These are phyloP conservation scores for Harpagifer antarcticus DNA, from an alignment of 2,797 vertebrate genomes.

Conservation along the genomic window DNA sequence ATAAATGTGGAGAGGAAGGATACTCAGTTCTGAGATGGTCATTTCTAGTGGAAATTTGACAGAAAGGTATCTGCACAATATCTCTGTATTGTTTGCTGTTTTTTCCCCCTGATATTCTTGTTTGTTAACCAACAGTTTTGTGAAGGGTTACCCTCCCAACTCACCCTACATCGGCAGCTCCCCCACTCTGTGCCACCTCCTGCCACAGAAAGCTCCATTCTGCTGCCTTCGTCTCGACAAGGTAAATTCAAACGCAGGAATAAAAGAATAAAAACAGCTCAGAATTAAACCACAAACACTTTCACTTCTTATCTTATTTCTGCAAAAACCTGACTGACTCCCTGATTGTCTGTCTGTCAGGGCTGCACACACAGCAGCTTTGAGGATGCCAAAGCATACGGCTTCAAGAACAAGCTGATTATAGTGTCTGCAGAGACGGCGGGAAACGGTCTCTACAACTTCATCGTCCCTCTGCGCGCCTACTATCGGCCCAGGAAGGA, in stretches of 20 bases:
- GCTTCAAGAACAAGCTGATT: constrained; percentile 98
- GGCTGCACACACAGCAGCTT: constrained; percentile 95
- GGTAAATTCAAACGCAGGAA: constrained; percentile 72
- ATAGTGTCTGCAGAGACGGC: constrained; percentile 98
- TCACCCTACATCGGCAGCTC: constrained; percentile 98
- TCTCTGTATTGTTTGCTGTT: neutral
- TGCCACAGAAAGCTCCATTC: constrained; percentile 93
- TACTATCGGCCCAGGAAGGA: constrained; percentile 98
- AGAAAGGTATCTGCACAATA: no score
- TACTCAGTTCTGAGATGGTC: neutral
- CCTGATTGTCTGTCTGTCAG: constrained; percentile 75
- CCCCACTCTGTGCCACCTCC: constrained; percentile 94
- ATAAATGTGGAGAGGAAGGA: neutral
- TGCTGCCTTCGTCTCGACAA: constrained; percentile 96
- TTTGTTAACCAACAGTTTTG: constrained; percentile 84
- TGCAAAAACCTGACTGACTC: constrained; percentile 5
- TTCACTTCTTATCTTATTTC: neutral
- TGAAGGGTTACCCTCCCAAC: constrained; percentile 98
- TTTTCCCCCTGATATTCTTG: neutral
- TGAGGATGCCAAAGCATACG: constrained; percentile 97
- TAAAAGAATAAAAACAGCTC: neutral
- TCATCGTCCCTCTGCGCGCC: constrained; percentile 96
- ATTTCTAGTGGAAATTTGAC: neutral
- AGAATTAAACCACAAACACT: neutral
- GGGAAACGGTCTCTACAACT: constrained; percentile 98